phyloP scores from a whole-genome alignment of 2,888 invertebrate genomes.

The Oligia fasciuncula region DNA sequence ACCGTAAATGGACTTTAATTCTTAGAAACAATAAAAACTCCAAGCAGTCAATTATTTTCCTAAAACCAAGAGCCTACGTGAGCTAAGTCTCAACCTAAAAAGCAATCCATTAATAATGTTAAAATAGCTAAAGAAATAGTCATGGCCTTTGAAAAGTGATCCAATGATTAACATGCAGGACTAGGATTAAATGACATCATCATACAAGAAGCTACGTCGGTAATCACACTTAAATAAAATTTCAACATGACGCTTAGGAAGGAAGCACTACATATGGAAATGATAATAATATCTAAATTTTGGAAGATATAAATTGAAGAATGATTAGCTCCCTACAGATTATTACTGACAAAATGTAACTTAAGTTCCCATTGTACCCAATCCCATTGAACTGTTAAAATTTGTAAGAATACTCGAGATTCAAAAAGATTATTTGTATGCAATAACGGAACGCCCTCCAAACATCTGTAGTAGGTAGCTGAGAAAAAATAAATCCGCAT shows the following conservation, averaged over 20 bases:
- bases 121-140: conserved; percentile 47
- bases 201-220: conserved; percentile 36
- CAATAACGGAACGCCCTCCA: conserved; percentile 86
- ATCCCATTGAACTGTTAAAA: conserved; percentile 54
- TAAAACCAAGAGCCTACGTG: conserved; percentile 28
- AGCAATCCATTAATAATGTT: conserved; percentile 46
- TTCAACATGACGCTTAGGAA: conserved; percentile 56
- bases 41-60: conserved; percentile 13
- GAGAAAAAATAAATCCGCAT: conserved; percentile 75
- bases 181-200: conserved; percentile 65
- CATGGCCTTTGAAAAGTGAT: conserved; percentile 57
- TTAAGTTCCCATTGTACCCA: conserved; percentile 50
- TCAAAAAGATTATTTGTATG: conserved; percentile 78
- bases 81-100: conserved; percentile 45
- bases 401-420: conserved; percentile 71
- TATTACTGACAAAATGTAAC: conserved; percentile 66
- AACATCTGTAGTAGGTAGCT: conserved; percentile 81
- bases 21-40: conserved; percentile 8
- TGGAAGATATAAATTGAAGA: conserved; percentile 67
- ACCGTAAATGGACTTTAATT: not conserved
- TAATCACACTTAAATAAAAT: conserved; percentile 61
- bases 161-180: conserved; percentile 58
- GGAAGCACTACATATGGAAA: conserved; percentile 64
- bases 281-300: conserved; percentile 51
- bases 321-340: conserved; percentile 68